Base-by-base conservation (phyloP, 2,113 vertebrate species). In the Astur gentilis region DNA sequence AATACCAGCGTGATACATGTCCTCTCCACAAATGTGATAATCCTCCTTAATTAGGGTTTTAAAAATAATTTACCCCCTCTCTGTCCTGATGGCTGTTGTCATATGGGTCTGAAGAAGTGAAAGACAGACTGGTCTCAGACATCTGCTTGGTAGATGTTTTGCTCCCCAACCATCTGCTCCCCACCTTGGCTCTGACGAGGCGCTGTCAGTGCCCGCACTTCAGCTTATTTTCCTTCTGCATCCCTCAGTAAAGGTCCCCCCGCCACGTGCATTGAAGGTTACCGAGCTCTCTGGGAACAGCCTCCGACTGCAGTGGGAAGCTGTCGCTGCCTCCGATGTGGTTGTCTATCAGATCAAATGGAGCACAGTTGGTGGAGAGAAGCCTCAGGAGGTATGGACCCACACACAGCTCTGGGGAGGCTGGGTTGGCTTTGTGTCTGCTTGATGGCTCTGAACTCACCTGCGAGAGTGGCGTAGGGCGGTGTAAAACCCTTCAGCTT, bases 301-400 rank as follows among this genome's bases (percentile, higher is more conserved):
- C 10, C 98, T 99, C 83, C 98, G 93, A 0, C 98, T 99, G 78
- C 97, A 97, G 34, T 99, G 99, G 99, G 98, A 98, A 54, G 96
- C 98, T 0, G 98, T 98, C 0, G 98, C 98, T 10, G 98, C 98
- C 2, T 98, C 98, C 0, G 99, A 99, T 1, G 99, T 99, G 13
- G 98, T 98, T 13, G 98, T 98, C 20, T 99, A 99, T 69, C 98
- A 99, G 96, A 99, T 99, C 97, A 99, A 98, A 87, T 99, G 99
- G 99, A 99, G 98, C 45, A 98, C 99, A 5, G 98, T 98, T 23
- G 97, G 98, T 42, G 99, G 98, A 78, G 99, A 99, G 50, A 97
- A 98, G 83, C 98, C 99, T 67, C 98, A 97, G 34, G 99, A 99
- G 99, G 99, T 99, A 88, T 0, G 10, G 61, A 78, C 44, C 25